Evolutionary conservation across 2,797 vertebrate species (phyloP).

Genomic region (Darevskia mixta): DNA sequence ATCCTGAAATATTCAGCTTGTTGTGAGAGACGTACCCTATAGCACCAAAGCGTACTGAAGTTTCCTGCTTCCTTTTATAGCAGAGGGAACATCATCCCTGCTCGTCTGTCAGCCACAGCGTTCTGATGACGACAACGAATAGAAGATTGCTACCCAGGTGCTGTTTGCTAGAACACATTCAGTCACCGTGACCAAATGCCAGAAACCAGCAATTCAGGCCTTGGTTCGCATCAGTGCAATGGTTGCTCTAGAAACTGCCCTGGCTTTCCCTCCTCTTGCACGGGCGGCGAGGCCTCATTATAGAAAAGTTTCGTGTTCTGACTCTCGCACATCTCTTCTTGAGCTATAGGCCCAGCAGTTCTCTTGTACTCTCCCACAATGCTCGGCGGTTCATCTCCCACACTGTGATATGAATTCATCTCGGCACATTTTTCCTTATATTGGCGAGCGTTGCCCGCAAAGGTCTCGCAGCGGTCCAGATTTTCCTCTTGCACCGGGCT

Average conservation of each 20-base stretch:
- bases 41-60: background rate
- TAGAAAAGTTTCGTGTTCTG: rapidly evolving
- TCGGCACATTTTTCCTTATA: conserved; percentile 73
- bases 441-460: conserved; percentile 80
- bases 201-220: conserved; percentile 1
- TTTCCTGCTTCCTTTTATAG: conserved; percentile 3
- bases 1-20: background rate
- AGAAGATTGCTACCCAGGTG: rapidly evolving
- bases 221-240: conserved; percentile 41
- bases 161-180: rapidly evolving
- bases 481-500: conserved; percentile 93
- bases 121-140: background rate
- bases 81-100: background rate
- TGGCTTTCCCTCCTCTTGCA: conserved; percentile 81
- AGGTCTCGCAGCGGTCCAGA: conserved; percentile 81
- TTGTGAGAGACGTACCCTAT: background rate
- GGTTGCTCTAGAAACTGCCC: conserved; percentile 64
- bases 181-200: background rate
- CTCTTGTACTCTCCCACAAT: background rate
- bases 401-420: conserved; percentile 20
- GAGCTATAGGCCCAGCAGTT: conserved; percentile 21
- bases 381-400: background rate
- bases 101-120: rapidly evolving
- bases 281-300: conserved; percentile 61
- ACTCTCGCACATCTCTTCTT: background rate